Base-by-base conservation (phyloP, 2,888 invertebrate genomes). In the Vannuccia rotundouncinata region DNA sequence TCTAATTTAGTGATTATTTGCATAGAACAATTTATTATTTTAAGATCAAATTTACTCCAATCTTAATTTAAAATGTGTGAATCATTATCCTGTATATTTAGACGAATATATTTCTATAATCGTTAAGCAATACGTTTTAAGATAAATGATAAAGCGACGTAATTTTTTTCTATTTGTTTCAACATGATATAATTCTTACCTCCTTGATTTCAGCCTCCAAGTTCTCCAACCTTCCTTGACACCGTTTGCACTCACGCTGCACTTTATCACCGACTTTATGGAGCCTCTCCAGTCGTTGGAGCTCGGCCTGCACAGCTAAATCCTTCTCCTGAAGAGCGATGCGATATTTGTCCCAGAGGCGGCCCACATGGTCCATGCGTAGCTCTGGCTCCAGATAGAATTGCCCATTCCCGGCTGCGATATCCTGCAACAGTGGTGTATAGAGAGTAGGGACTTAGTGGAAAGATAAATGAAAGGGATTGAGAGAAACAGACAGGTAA, bases 251-350 rank as follows among this genome's bases (percentile, higher is more conserved):
- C 89, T 96, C 95, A 84, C 94, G 85, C 83, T 90, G 90, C 17
- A 95, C 91, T 88, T 96, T 96, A 89, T 97, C 96, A 17, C 95
- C 95, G 79, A 96, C 90, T 83, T 95, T 91, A 88, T 96, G 95
- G 85, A 96, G 90, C 83, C 95, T 91, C 88, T 97, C 96, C 84
- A 95, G 90, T 83, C 94, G 94, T 22, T 83, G 92, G 84, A 95
- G 92, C 90, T 97, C 96, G 85, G 95, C 94, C 84, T 93, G 92
- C 80, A 97, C 92, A 82, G 94, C 93, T 82, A 93, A 91, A 87
- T 97, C 96, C 81, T 95, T 90, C 88, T 96, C 95, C 88, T 95
- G 93, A 86, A 94, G 92, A 30, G 95, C 92, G 87, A 92, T 91
- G 89, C 94, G 92, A 85, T 96, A 91, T 79, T 93, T 91, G 87